Base-by-base conservation (phyloP, 2,113 vertebrate genomes). In the Bettongia penicillata region DNA sequence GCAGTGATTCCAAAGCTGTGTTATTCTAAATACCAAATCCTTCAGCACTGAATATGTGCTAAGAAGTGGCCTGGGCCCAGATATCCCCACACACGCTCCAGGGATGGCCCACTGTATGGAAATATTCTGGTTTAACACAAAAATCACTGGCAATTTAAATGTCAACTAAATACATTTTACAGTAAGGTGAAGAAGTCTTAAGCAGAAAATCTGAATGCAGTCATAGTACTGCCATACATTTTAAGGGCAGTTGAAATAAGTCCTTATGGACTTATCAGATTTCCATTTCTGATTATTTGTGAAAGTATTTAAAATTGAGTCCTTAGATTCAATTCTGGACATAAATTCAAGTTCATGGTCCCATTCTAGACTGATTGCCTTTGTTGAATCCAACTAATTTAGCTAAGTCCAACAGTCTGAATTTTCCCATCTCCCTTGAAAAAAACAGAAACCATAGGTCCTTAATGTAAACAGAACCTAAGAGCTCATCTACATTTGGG, bases 331-430 rank as follows among this genome's bases (percentile, higher is more conserved):
- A n/a, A 93, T 93, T 93, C 93, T 68, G n/a, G 61, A 53, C 12
- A 43, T 5, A 95, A 50, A 19, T 24, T 93, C 91, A n/a, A 31
- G 31, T 53, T 61, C 93, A 68, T 49, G 61, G 92, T 94, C 50
- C 93, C 90, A 84, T 97, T 95, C 94, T 93, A 92, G 94, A 96
- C 91, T 50, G 90, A 94, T 89, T 98, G 37, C 94, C 89, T 95
- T 94, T 11, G 57, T 96, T 98, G 97, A 96, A 96, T 93, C 97
- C 97, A 98, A 97, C 90, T 98, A 95, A 95, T 93, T 90, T 43
- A 97, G 90, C 93, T 93, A 96, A 94, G 52, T 89, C 97, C 94
- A 92, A 96, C n/a, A 97, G 90, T 51, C 93, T 94, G 89, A 53
- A 93, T 90, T 97, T 94, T 96, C 94, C 94, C 91, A 43, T 51